phyloP scores from a whole-genome alignment of 2,113 vertebrate species.

The Pachycephala philippinensis region DNA sequence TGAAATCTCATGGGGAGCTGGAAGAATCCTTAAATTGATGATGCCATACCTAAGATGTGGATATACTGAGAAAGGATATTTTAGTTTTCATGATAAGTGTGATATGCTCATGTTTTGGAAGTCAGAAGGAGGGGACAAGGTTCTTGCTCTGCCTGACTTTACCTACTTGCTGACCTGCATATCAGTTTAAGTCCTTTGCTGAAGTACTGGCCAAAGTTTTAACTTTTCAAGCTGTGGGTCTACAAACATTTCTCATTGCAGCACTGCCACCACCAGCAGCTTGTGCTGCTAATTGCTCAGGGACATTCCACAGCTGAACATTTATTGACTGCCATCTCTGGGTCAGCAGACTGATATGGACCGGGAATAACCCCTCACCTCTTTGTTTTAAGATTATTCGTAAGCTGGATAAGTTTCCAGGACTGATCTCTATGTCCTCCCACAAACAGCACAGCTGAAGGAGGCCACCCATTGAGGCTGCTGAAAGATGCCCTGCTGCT shows the following conservation, averaged over 20 bases:
- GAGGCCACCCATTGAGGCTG: background rate
- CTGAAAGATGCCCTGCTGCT: background rate
- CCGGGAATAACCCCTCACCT: background rate
- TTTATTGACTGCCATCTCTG: background rate
- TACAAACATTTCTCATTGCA: background rate
- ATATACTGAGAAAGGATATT: background rate
- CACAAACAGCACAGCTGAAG: background rate
- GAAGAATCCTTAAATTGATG: conserved; percentile 10
- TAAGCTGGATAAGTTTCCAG: background rate
- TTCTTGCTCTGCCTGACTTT: background rate
- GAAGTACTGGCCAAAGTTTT: background rate
- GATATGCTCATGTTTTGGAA: background rate
- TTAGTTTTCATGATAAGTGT: background rate
- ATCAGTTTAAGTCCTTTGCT: background rate
- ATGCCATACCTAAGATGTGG: background rate
- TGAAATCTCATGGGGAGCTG: conserved; percentile 5
- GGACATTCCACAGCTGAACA: background rate
- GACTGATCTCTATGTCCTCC: background rate
- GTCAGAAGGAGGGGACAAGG: fast-evolving
- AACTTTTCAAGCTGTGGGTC: background rate
- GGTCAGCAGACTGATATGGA: background rate
- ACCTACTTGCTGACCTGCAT: background rate
- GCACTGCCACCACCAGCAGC: background rate
- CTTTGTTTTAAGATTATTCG: background rate
- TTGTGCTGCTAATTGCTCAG: background rate